These are phyloP conservation scores for Scaptomyza polygonia DNA, from an alignment of 2,888 invertebrate species.

Conservation along the genomic window DNA sequence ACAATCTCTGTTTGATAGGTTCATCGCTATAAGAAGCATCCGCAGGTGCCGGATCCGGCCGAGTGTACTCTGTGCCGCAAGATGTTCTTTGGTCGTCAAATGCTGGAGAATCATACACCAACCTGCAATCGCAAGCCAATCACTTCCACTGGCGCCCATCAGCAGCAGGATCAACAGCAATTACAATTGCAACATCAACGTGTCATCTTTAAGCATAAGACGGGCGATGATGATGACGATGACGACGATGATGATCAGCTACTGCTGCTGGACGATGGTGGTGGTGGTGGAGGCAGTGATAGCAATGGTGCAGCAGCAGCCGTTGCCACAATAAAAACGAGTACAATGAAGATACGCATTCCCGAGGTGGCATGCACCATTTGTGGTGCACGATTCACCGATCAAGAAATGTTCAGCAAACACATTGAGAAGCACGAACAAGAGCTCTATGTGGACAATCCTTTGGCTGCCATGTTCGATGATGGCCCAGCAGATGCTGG, in stretches of 20 bases:
- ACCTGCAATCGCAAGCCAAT: slow-evolving; percentile 81
- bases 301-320: slow-evolving; percentile 39
- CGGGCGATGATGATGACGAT: slow-evolving; percentile 77
- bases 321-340: slow-evolving; percentile 21
- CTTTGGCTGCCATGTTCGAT: slow-evolving; percentile 84
- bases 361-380: slow-evolving; percentile 83
- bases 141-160: slow-evolving; percentile 71
- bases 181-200: slow-evolving; percentile 11
- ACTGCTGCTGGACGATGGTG: slow-evolving; percentile 44
- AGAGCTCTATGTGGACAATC: slow-evolving; percentile 83
- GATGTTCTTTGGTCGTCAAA: slow-evolving; percentile 83
- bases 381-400: slow-evolving; percentile 83
- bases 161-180: slow-evolving; percentile 57
- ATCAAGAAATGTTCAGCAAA: slow-evolving; percentile 83
- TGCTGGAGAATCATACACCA: slow-evolving; percentile 83
- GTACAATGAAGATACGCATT: slow-evolving; percentile 74
- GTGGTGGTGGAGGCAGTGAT: slow-evolving; percentile 22
- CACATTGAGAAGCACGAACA: slow-evolving; percentile 84
- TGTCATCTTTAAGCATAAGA: slow-evolving; percentile 70
- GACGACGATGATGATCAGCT: slow-evolving; percentile 57
- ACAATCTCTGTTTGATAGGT: slow-evolving; percentile 54
- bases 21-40: slow-evolving; percentile 85
- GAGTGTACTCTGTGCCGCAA: slow-evolving; percentile 84
- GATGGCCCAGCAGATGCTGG: slow-evolving; percentile 83
- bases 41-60: slow-evolving; percentile 83